Conservation (phyloP, 1,140 invertebrate species). For the Goniozus legneri region DNA sequence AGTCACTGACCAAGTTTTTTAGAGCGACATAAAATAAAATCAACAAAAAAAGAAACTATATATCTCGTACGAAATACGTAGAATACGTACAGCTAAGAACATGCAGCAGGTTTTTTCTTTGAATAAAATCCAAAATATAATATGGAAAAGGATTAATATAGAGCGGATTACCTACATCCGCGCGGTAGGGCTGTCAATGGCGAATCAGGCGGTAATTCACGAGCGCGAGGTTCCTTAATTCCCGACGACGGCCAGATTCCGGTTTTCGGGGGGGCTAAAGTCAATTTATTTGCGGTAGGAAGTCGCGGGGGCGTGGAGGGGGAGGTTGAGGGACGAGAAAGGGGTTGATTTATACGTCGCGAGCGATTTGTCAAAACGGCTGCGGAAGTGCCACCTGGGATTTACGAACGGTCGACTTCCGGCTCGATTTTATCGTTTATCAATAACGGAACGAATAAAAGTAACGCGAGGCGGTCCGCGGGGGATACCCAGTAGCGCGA, state of each 20-base stretch:
- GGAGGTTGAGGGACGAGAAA: slow-evolving; percentile 7
- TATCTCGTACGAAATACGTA: no score
- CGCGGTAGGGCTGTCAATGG: not conserved
- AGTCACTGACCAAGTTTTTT: no score
- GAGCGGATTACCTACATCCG: not conserved
- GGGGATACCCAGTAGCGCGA: no score
- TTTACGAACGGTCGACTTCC: slow-evolving; percentile 36
- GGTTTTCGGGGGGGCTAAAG: slow-evolving; percentile 5
- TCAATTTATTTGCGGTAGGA: no score
- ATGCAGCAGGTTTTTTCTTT: no score
- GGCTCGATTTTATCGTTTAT: slow-evolving; percentile 45
- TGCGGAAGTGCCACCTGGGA: slow-evolving; percentile 34
- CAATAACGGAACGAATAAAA: slow-evolving; percentile 39
- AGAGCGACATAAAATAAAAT: no score
- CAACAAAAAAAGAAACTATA: no score
- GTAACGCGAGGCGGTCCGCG: slow-evolving; percentile 23
- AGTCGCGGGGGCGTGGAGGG: no score
- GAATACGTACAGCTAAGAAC: no score
- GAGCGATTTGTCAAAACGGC: slow-evolving; percentile 45
- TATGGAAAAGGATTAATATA: no score
- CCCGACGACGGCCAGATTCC: slow-evolving; percentile 6
- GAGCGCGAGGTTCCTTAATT: slow-evolving; percentile 8
- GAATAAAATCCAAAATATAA: no score
- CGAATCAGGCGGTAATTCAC: slow-evolving; percentile 12
- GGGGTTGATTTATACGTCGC: slow-evolving; percentile 38